phyloP scores from a whole-genome alignment of 2,113 vertebrate genomes.

The Oreotrochilus melanogaster region DNA sequence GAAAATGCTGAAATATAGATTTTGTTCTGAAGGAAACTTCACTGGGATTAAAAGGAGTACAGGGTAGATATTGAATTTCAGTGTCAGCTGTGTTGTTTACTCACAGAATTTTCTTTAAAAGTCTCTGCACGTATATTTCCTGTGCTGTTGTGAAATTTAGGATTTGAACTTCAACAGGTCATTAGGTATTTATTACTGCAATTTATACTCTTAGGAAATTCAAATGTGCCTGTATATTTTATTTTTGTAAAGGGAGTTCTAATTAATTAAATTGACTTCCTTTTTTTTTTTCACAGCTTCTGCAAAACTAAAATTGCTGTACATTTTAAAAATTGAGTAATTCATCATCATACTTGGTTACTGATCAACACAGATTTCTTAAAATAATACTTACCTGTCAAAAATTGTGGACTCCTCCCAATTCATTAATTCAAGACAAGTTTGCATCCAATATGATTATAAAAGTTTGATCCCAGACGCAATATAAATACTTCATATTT shows the following conservation, averaged over 20 bases:
- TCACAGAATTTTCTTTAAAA: neutral
- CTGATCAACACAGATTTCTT: neutral
- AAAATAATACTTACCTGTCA: neutral
- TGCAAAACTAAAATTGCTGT: neutral
- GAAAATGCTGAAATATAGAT: neutral
- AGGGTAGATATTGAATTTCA: neutral
- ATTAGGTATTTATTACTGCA: neutral
- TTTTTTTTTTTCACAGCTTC: neutral
- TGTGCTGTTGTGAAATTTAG: neutral
- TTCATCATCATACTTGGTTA: neutral
- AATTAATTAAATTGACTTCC: neutral
- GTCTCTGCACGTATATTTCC: neutral
- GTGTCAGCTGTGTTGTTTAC: neutral
- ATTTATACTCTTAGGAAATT: neutral
- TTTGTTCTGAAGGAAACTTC: neutral
- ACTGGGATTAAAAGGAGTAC: neutral
- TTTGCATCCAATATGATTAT: neutral
- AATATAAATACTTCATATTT: neutral
- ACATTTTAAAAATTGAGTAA: neutral
- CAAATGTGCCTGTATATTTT: neutral
- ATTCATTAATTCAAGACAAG: neutral
- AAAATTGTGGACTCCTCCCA: neutral
- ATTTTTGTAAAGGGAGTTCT: neutral
- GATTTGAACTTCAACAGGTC: neutral
- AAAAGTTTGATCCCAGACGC: neutral